Conservation (phyloP, 2,888 invertebrate species). For the Molorchus minor region DNA sequence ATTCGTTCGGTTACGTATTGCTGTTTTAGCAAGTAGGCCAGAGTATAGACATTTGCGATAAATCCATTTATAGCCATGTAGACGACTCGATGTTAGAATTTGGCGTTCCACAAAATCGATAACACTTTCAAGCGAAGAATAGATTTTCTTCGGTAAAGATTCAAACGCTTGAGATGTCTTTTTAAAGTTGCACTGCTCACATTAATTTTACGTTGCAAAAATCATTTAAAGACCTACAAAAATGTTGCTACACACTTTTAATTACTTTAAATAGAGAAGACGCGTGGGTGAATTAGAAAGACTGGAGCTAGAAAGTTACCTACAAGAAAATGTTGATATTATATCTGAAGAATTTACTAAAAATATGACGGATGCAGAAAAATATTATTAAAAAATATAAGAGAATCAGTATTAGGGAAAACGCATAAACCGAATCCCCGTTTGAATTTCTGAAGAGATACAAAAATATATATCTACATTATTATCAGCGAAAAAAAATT, state of each 20-base stretch:
- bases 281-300: neutral
- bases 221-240: neutral
- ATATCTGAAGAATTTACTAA: neutral
- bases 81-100: no score
- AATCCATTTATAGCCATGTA: no score
- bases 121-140: no score
- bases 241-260: neutral
- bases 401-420: neutral
- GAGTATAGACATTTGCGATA: no score
- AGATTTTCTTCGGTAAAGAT: no score
- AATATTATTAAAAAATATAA: constrained; percentile 1
- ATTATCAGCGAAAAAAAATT: neutral
- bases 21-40: no score
- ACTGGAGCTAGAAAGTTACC: neutral
- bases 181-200: no score
- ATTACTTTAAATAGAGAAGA: neutral
- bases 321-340: neutral
- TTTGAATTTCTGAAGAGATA: constrained; percentile 1
- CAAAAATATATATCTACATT: neutral
- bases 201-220: no score
- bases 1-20: no score
- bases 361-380: neutral
- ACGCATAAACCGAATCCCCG: neutral
- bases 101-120: no score
- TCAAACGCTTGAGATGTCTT: no score